Percentiles rank a stretch among this genome's conserved stretches.
Conservation (phyloP, 2,888 invertebrate genomes). For the Theretra japonica region DNA sequence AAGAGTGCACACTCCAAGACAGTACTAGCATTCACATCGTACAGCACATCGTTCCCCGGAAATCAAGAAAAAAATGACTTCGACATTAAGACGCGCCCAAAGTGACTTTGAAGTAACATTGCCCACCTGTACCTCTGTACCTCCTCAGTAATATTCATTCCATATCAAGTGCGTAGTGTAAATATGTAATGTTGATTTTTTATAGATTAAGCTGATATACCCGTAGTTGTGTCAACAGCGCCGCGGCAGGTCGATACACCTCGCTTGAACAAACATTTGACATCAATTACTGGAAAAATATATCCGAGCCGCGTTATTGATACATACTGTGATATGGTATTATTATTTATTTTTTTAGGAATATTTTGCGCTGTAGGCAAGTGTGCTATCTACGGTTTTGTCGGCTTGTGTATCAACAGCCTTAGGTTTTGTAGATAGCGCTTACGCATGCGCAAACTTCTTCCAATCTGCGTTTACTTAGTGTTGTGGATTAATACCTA, state of each 20-base stretch:
- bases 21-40: background rate
- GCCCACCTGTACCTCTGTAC: constrained; percentile 71
- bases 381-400: no score
- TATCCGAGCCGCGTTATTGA: constrained; percentile 25
- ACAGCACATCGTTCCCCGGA: constrained; percentile 29
- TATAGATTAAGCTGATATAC: constrained; percentile 73
- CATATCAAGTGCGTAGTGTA: constrained; percentile 77
- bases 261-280: constrained; percentile 68
- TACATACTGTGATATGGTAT: background rate
- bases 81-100: constrained; percentile 46
- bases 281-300: constrained; percentile 48
- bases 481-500: no score
- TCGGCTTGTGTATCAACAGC: no score
- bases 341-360: no score
- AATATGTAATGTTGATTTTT: constrained; percentile 78
- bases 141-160: constrained; percentile 63
- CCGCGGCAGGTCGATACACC: constrained; percentile 68
- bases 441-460: no score
- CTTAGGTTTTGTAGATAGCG: no score
- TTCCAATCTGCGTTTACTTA: no score
- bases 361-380: no score
- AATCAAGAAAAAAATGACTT: constrained; percentile 19
- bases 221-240: constrained; percentile 44
- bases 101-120: constrained; percentile 50
- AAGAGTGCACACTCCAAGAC: no score